Base-by-base conservation (phyloP, 2,113 vertebrate species). In the Boulengeromyrus knoepffleri region DNA sequence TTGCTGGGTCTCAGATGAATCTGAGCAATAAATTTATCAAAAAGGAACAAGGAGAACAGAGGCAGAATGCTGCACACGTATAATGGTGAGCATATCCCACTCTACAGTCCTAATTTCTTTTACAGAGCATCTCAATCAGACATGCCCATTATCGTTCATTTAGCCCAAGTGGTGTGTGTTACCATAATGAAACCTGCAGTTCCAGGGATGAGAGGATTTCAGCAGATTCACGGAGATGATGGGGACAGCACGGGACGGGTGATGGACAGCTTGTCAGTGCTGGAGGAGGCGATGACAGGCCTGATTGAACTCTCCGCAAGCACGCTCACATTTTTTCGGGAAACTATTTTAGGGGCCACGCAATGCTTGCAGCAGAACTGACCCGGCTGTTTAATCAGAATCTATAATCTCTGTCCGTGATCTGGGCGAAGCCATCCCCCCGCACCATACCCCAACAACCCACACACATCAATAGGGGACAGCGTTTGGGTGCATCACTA, bases 1-100 rank as follows among this genome's bases (percentile, higher is more conserved):
- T 92, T 42, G 53, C 89, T 46, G 83, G 87, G 62, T 89, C 90
- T 92, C 91, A 92, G 90, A 91, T 92, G 91, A 90, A 89, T 90
- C 58, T 90, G 88, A 80, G 27, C 74, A 92, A 90, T 90, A 93
- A 90, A 92, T 92, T 42, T 53, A 86, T 86, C 84, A 53, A 36
- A 87, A 56, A 87, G 31, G n/a, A 87, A 52, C 13, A 52, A 52
- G 24, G 31, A 87, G 50, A 56, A 39, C 50, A 56, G 50, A 53
- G 19, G n/a, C 31, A 49, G 24, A 42, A 5, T 27, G 84, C n/a
- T 52, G n/a, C 15, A 3, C 31, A 8, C 27, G 13, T 27, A 12
- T 53, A 36, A 53, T 56, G 49, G 31, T 19, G 24, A 31, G 7
- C 49, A 39, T 87, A 36, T 39, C 24, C 45, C 45, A 42, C 31